phyloP scores from a whole-genome alignment of 1,140 invertebrate species.

The Campodea augens region DNA sequence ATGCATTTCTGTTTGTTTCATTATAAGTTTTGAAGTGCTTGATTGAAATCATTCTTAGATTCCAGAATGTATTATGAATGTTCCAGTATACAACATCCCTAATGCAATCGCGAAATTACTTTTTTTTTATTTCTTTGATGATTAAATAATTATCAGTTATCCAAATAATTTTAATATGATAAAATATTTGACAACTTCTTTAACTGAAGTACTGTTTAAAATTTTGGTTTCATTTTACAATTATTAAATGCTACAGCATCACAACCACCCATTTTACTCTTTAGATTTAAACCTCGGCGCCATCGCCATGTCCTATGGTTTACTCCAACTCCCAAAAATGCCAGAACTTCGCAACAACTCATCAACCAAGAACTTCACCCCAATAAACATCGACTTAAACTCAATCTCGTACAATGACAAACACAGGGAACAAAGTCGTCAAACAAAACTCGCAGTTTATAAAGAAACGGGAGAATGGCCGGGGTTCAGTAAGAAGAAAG shows the following conservation, averaged over 20 bases:
- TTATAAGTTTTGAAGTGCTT: too few species aligned
- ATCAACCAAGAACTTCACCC: constrained; percentile 41
- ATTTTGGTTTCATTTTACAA: constrained; percentile 7
- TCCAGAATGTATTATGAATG: not conserved
- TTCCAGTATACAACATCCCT: too few species aligned
- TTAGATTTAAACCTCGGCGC: constrained; percentile 66
- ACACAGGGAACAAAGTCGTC: constrained; percentile 47
- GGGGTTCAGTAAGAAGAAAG: constrained; percentile 32
- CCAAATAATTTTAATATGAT: too few species aligned
- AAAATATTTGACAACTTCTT: constrained; percentile 8
- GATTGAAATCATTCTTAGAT: not conserved
- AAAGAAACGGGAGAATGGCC: constrained; percentile 60
- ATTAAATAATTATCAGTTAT: constrained; percentile 1
- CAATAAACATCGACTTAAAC: constrained; percentile 48
- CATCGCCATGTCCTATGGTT: constrained; percentile 69
- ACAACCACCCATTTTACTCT: too few species aligned
- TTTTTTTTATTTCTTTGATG: not conserved
- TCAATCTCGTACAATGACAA: constrained; percentile 64
- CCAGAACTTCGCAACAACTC: constrained; percentile 61
- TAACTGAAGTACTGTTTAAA: not conserved
- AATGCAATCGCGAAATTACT: too few species aligned
- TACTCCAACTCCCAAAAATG: constrained; percentile 82
- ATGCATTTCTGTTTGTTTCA: too few species aligned
- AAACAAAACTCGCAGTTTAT: constrained; percentile 49
- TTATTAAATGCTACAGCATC: too few species aligned